Percentiles rank a stretch among this genome's conserved stretches.
Evolutionary conservation across 2,888 invertebrate genomes (phyloP).

Genomic region (Xanthia togata): DNA sequence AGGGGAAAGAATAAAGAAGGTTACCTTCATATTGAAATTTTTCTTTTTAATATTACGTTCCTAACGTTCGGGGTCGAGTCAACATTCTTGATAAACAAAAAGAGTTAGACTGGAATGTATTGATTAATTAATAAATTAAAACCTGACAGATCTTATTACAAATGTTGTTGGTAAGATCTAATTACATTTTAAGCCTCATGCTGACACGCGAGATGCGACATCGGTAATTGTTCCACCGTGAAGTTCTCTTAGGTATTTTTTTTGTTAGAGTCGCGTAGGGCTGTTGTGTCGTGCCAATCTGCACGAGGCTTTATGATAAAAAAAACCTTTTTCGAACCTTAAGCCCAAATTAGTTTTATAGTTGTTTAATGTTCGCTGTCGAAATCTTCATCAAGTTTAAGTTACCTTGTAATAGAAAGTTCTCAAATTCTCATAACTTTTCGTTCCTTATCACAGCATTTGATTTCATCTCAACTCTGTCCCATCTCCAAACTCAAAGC

Average conservation of each 20-base stretch:
- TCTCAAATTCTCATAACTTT: neutral
- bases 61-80: neutral
- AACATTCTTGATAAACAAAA: neutral
- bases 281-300: too few species aligned
- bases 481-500: too few species aligned
- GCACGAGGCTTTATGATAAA: too few species aligned
- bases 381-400: neutral
- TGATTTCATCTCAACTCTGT: neutral
- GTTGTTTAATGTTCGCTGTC: neutral
- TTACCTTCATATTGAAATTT: conserved; percentile 15
- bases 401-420: neutral
- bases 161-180: too few species aligned
- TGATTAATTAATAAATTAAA: neutral
- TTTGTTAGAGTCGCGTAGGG: too few species aligned
- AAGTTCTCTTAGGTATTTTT: too few species aligned
- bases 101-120: neutral
- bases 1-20: conserved; percentile 2
- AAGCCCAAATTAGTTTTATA: neutral
- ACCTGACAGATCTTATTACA: neutral
- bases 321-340: too few species aligned
- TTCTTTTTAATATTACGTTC: conserved; percentile 34
- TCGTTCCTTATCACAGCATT: neutral
- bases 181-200: neutral
- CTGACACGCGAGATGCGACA: too few species aligned
- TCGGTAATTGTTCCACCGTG: too few species aligned